These are phyloP conservation scores for Potorous gilbertii DNA, from an alignment of 2,797 vertebrate species.

Conservation along the genomic window DNA sequence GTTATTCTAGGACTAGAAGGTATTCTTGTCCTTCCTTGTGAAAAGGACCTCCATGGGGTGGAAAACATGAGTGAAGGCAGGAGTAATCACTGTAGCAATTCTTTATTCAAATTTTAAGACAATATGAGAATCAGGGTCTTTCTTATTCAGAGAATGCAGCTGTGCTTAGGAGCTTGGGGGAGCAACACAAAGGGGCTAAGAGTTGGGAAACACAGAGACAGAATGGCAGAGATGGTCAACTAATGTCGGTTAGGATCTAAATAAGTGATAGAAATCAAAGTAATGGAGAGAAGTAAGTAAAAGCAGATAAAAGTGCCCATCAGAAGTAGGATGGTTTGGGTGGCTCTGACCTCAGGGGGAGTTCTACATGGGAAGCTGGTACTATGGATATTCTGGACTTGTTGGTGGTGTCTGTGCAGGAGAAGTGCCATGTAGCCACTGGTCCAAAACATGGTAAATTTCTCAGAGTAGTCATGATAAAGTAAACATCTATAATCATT, in stretches of 20 bases:
- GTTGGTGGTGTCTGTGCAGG: background rate
- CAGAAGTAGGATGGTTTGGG: background rate
- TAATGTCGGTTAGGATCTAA: too few species aligned
- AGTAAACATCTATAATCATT: background rate
- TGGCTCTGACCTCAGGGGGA: background rate
- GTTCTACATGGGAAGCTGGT: background rate
- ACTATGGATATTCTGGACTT: background rate
- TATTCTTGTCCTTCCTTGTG: too few species aligned
- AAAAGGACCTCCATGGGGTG: too few species aligned
- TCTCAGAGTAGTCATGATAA: background rate
- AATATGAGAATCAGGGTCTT: background rate
- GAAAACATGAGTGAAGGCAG: too few species aligned
- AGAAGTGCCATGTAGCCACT: background rate
- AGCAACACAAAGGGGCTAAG: background rate
- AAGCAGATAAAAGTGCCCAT: slow-evolving; percentile 6
- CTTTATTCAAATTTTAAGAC: too few species aligned
- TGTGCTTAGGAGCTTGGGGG: background rate
- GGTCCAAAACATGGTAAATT: background rate
- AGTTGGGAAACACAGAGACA: background rate
- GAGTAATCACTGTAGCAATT: too few species aligned
- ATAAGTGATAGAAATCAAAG: background rate
- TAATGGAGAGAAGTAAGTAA: background rate
- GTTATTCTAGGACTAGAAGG: too few species aligned
- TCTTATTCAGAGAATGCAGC: background rate
- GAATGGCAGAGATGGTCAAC: background rate